A percentile compares a stretch with the other conserved stretches of the same genome.
Conservation (phyloP, 2,113 vertebrate species). For the Salvelinus fontinalis region DNA sequence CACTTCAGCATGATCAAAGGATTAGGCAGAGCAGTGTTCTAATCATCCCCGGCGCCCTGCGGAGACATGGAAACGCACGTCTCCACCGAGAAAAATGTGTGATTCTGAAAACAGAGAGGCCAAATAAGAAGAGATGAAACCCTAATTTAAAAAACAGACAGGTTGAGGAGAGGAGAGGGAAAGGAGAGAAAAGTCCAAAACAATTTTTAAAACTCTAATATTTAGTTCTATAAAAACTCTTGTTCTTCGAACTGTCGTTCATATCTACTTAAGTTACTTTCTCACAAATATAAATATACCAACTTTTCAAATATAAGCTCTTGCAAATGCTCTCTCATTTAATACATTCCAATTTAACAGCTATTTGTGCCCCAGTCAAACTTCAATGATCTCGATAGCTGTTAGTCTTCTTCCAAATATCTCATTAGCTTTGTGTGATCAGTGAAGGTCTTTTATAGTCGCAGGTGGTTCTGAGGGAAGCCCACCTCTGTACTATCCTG, state of each 20-base stretch:
- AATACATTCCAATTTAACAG: conserved; percentile 25
- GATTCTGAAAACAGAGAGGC: background rate
- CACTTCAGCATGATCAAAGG: conserved; percentile 47
- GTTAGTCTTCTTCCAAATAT: background rate
- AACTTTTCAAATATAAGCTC: too few relatives aligned
- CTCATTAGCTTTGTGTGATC: conserved; percentile 21
- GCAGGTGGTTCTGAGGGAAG: conserved; percentile 6
- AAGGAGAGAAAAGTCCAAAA: background rate
- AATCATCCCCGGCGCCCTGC: conserved; percentile 37
- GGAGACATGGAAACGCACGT: too few relatives aligned
- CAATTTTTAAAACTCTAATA: too few relatives aligned
- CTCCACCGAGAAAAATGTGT: background rate
- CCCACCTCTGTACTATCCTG: conserved; percentile 28
- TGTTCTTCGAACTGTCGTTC: too few relatives aligned
- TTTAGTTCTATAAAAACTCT: too few relatives aligned
- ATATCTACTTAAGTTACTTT: too few relatives aligned
- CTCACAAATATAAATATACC: too few relatives aligned
- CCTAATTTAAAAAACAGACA: background rate
- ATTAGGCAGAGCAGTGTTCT: conserved; percentile 32
- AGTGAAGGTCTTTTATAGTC: conserved; percentile 19
- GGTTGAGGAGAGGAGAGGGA: background rate
- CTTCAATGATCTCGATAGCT: conserved; percentile 7
- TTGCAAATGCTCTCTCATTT: too few relatives aligned
- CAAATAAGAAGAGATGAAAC: background rate
- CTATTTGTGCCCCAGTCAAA: conserved; percentile 3